Evolutionary conservation across 2,888 invertebrate genomes (phyloP).

Genomic region (Lepidocyrtoides sp.): DNA sequence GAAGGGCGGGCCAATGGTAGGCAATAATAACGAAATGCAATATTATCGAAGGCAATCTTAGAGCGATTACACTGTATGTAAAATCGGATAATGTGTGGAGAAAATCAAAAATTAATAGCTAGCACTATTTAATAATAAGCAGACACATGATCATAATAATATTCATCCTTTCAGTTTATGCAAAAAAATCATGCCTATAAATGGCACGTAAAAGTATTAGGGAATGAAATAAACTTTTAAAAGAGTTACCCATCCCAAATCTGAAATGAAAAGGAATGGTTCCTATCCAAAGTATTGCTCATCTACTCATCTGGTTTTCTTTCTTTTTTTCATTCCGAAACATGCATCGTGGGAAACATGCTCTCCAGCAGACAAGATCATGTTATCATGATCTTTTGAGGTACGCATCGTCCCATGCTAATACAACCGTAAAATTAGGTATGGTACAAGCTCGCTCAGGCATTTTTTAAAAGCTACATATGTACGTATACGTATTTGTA

Average conservation of each 20-base stretch:
- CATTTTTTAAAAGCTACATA: not conserved
- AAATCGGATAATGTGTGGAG: too few relatives aligned
- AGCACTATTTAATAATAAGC: too few relatives aligned
- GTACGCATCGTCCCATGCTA: constrained; percentile 31
- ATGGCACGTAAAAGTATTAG: too few relatives aligned
- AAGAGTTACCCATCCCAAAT: constrained; percentile 5
- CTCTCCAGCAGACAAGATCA: constrained; percentile 62
- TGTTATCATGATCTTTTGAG: constrained; percentile 45
- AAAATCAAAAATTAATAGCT: too few relatives aligned
- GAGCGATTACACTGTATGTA: too few relatives aligned
- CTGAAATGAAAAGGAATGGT: constrained; percentile 1
- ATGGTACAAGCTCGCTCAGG: not conserved
- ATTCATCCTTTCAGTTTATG: too few relatives aligned
- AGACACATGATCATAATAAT: too few relatives aligned
- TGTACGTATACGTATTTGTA: not conserved
- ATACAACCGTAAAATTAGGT: constrained; percentile 44
- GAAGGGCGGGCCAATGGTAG: too few relatives aligned
- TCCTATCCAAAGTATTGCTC: not conserved
- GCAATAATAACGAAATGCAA: too few relatives aligned
- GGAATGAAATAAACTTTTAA: not conserved
- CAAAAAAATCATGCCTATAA: too few relatives aligned
- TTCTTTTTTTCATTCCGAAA: not conserved
- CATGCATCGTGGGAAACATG: constrained; percentile 75
- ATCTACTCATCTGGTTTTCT: constrained; percentile 32
- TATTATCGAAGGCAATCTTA: too few relatives aligned